Evolutionary conservation across 2,797 vertebrate genomes (phyloP).

Genomic region (Lophius americanus): DNA sequence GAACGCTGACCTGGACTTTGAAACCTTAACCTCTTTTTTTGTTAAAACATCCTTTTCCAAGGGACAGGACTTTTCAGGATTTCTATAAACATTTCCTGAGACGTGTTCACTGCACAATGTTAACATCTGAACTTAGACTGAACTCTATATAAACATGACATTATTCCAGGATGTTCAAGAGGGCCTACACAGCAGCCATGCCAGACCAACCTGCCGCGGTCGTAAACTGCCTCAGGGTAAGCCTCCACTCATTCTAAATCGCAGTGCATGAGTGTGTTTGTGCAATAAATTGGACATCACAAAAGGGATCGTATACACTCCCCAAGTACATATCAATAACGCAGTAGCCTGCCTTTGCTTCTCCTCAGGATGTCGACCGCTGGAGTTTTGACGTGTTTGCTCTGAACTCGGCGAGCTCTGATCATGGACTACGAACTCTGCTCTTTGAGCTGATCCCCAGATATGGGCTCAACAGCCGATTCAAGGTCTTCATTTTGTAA

Average conservation of each 20-base stretch:
- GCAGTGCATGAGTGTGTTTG: constrained; percentile 17
- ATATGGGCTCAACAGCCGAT: constrained; percentile 91
- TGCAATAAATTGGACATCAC: constrained; percentile 39
- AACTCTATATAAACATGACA: constrained; percentile 72
- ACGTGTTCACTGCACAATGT: constrained; percentile 67
- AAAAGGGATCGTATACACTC: constrained; percentile 11
- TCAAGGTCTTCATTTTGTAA: constrained; percentile 82
- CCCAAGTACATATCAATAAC: constrained; percentile 24
- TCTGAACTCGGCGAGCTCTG: constrained; percentile 86
- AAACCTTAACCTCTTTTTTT: constrained; percentile 57
- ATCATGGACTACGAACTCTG: constrained; percentile 86
- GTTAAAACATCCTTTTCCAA: constrained; percentile 68
- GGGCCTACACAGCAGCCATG: constrained; percentile 87
- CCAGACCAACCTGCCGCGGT: constrained; percentile 88
- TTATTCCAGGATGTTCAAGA: constrained; percentile 91
- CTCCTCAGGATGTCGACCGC: constrained; percentile 86
- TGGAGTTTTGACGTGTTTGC: constrained; percentile 94
- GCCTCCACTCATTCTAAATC: constrained; percentile 31
- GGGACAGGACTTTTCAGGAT: constrained; percentile 53
- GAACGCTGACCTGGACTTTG: constrained; percentile 26
- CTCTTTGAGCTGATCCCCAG: constrained; percentile 90
- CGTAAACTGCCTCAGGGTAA: constrained; percentile 91
- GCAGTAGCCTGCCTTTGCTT: constrained; percentile 17
- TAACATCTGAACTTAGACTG: constrained; percentile 74
- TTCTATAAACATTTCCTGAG: constrained; percentile 75